Percentiles rank a stretch among this genome's conserved stretches.
Conservation (phyloP, 2,113 vertebrate species). For the Nymphicus hollandicus region DNA sequence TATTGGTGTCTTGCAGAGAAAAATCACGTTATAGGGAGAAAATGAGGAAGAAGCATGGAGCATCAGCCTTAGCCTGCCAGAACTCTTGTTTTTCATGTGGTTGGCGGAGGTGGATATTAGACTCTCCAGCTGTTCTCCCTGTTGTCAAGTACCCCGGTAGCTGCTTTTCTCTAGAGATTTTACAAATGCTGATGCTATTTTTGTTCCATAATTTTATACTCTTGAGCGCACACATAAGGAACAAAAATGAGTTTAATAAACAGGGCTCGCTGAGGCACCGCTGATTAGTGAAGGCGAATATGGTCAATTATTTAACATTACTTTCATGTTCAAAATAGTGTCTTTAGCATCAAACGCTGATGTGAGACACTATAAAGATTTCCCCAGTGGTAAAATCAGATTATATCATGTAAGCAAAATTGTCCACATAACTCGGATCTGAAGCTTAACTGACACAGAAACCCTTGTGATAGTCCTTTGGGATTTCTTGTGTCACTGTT, state of each 20-base stretch:
- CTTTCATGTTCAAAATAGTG: neutral
- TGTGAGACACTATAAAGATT: neutral
- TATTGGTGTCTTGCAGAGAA: neutral
- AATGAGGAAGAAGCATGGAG: neutral
- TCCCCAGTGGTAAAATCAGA: neutral
- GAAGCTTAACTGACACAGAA: neutral
- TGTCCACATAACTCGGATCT: neutral
- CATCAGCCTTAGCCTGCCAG: neutral
- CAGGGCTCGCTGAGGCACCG: neutral
- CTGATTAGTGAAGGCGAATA: neutral
- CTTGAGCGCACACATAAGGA: neutral
- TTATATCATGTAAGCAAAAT: neutral
- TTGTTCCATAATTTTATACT: neutral
- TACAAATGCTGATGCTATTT: constrained; percentile 20
- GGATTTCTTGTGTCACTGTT: neutral
- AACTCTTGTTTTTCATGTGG: neutral
- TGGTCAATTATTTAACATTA: neutral
- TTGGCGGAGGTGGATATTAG: neutral
- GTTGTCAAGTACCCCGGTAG: neutral
- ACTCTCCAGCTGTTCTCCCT: constrained; percentile 19
- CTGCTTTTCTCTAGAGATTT: constrained; percentile 23
- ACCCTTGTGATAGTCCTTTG: neutral
- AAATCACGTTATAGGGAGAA: neutral
- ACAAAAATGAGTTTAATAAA: constrained; percentile 27
- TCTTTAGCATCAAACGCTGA: neutral